These are phyloP conservation scores for Eilema sororculum DNA, from an alignment of 2,888 invertebrate genomes.

Conservation along the genomic window DNA sequence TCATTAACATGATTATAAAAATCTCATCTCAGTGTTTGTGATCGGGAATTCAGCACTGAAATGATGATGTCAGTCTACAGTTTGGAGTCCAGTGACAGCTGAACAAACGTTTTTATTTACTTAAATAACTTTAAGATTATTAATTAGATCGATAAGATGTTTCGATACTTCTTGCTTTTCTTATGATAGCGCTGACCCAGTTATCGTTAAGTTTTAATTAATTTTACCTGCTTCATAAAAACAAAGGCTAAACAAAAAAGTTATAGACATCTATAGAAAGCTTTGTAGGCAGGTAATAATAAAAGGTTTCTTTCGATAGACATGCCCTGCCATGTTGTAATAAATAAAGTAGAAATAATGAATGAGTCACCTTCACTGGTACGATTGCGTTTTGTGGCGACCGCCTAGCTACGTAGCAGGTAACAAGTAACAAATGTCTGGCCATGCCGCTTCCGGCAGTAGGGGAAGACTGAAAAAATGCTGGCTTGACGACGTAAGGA, in stretches of 20 bases:
- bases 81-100: background rate
- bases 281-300: background rate
- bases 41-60: no score
- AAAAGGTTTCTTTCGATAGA: background rate
- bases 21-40: no score
- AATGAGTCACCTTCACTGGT: background rate
- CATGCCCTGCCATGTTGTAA: conserved; percentile 1
- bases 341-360: background rate
- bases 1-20: no score
- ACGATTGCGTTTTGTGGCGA: background rate
- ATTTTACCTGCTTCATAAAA: conserved; percentile 28
- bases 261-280: conserved; percentile 16
- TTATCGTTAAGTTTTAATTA: conserved; percentile 43
- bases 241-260: conserved; percentile 31
- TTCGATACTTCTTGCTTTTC: background rate
- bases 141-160: background rate
- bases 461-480: background rate
- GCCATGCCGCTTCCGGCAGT: background rate
- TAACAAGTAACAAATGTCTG: background rate
- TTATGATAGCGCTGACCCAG: conserved; percentile 16
- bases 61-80: no score
- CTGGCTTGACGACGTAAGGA: background rate
- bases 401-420: background rate
- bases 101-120: background rate
- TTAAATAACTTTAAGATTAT: background rate